Conservation (phyloP, 2,888 invertebrate genomes). For the Tinea trinotella region DNA sequence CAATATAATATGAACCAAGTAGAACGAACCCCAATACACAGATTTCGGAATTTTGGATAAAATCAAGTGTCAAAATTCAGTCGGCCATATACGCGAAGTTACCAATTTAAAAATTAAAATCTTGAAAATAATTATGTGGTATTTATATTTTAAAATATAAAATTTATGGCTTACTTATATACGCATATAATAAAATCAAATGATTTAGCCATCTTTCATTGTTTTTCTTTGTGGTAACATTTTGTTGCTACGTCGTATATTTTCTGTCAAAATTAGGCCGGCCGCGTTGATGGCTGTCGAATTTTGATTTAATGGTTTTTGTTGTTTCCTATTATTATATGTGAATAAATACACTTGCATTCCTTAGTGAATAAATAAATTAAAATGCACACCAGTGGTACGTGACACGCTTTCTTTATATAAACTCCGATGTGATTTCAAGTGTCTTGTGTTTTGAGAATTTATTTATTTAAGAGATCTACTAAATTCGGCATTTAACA, state of each 20-base stretch:
- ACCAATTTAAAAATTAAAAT: not conserved
- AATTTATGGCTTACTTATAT: no score
- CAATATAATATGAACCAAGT: not conserved
- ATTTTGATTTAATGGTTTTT: not conserved
- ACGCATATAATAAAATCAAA: no score
- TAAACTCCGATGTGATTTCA: not conserved
- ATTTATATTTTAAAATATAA: no score
- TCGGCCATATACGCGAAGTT: not conserved
- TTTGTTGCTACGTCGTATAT: conserved; percentile 48
- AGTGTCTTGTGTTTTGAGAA: not conserved
- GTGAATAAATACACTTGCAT: not conserved
- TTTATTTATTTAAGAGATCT: not conserved
- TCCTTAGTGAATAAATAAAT: conserved; percentile 1
- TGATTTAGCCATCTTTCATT: not conserved
- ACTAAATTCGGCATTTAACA: no score
- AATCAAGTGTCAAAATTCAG: not conserved
- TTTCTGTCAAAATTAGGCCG: conserved; percentile 39
- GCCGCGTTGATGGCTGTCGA: conserved; percentile 18
- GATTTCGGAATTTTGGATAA: not conserved
- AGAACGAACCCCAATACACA: not conserved
- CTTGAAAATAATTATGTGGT: no score
- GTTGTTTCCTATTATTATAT: not conserved
- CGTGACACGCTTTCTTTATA: conserved; percentile 25
- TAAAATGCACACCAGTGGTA: conserved; percentile 43
- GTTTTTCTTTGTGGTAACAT: conserved; percentile 28